Evolutionary conservation across 1,140 invertebrate genomes (phyloP).

Genomic region (Elymnias hypermnestra): DNA sequence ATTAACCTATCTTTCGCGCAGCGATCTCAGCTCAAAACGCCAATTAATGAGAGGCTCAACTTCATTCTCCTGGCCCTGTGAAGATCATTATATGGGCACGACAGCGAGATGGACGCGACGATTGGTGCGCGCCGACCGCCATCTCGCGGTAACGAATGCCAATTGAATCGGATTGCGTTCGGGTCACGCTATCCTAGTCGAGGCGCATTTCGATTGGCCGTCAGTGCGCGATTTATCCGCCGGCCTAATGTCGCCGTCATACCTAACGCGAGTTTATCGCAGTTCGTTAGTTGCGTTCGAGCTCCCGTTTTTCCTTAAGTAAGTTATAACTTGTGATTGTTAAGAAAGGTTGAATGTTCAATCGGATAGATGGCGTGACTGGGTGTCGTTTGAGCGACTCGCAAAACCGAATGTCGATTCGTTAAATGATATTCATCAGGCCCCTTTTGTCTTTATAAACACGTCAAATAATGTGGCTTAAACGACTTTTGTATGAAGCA

Average conservation of each 20-base stretch:
- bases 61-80: conserved; percentile 73
- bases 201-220: conserved; percentile 56
- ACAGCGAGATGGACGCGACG: conserved; percentile 73
- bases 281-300: conserved; percentile 63
- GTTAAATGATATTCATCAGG: conserved; percentile 70
- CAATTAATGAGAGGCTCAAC: conserved; percentile 75
- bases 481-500: conserved; percentile 46
- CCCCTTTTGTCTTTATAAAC: conserved; percentile 70
- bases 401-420: conserved; percentile 66
- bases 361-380: conserved; percentile 75
- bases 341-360: conserved; percentile 60
- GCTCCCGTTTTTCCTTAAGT: conserved; percentile 70
- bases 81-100: conserved; percentile 75
- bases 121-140: conserved; percentile 64
- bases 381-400: conserved; percentile 65
- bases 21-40: conserved; percentile 74
- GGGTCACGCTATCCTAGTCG: conserved; percentile 73
- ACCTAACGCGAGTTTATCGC: conserved; percentile 61
- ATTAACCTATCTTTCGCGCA: conserved; percentile 74
- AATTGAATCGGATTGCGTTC: conserved; percentile 69
- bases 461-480: conserved; percentile 55
- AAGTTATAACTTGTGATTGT: conserved; percentile 73
- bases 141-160: conserved; percentile 71
- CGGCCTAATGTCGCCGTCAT: conserved; percentile 64
- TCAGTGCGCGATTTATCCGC: conserved; percentile 54